Evolutionary conservation across 1,140 invertebrate genomes (phyloP).

Genomic region (Zaprionus davidi): DNA sequence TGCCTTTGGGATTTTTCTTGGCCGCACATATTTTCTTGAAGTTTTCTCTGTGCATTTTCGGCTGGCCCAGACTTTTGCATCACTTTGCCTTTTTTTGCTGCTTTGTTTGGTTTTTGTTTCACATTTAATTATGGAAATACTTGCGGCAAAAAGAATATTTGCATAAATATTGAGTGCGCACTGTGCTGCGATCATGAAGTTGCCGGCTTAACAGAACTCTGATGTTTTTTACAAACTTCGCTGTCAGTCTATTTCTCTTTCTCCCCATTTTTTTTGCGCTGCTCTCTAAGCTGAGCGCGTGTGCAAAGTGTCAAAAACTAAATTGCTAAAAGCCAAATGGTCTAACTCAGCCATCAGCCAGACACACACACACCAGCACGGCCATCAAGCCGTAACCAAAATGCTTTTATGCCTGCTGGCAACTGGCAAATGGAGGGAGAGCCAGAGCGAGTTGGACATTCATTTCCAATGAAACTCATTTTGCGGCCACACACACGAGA

Average conservation of each 20-base stretch:
- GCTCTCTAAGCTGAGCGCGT: slow-evolving; percentile 9
- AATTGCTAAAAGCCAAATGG: slow-evolving; percentile 54
- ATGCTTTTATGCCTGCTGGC: slow-evolving; percentile 57
- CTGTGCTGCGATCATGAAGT: slow-evolving; percentile 44
- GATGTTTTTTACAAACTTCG: slow-evolving; percentile 16
- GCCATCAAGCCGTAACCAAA: slow-evolving; percentile 64
- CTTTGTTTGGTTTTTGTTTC: slow-evolving; percentile 41
- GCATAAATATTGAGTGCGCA: slow-evolving; percentile 73
- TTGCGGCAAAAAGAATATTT: slow-evolving; percentile 57
- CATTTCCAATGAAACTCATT: slow-evolving; percentile 80
- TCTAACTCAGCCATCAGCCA: slow-evolving; percentile 26
- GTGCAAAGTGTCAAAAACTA: slow-evolving; percentile 38
- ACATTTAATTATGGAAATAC: slow-evolving; percentile 78
- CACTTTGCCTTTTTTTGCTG: slow-evolving; percentile 29
- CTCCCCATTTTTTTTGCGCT: background rate
- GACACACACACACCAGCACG: slow-evolving; percentile 17
- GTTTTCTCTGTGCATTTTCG: slow-evolving; percentile 50
- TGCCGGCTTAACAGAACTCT: slow-evolving; percentile 10
- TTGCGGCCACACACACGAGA: slow-evolving; percentile 71
- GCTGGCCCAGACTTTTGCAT: slow-evolving; percentile 39
- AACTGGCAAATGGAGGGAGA: slow-evolving; percentile 7
- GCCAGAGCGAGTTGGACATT: slow-evolving; percentile 40
- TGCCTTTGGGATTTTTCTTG: slow-evolving; percentile 53
- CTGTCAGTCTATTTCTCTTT: background rate
- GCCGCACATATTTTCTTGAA: slow-evolving; percentile 59